Percentiles rank a stretch among this genome's conserved stretches.
Conservation (phyloP, 2,888 invertebrate species). For the Conchocele bisecta region DNA sequence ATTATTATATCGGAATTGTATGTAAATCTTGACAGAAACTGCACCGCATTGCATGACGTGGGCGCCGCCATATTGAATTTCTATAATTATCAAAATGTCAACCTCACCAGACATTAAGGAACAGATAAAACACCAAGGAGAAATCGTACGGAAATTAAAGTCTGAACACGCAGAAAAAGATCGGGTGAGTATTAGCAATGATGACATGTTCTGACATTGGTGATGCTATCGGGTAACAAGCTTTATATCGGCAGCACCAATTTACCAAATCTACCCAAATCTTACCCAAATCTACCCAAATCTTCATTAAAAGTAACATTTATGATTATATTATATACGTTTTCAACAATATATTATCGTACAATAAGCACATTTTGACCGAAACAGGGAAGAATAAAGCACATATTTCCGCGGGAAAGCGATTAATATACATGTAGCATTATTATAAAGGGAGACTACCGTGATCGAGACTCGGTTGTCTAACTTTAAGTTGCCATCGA, state of each 20-base stretch:
- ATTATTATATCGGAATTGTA: too few relatives aligned
- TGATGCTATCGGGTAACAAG: not conserved
- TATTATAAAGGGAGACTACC: too few relatives aligned
- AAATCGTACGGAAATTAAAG: conserved; percentile 72
- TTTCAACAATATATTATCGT: not conserved
- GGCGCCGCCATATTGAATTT: conserved; percentile 33
- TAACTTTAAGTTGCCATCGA: too few relatives aligned
- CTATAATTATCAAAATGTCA: conserved; percentile 17
- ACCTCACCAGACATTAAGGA: conserved; percentile 59
- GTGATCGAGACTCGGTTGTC: too few relatives aligned
- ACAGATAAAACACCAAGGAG: conserved; percentile 73
- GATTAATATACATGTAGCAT: too few relatives aligned
- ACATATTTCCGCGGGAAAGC: too few relatives aligned
- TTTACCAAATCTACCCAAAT: too few relatives aligned
- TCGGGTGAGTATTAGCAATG: conserved; percentile 55
- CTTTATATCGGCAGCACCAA: not conserved
- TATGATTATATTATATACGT: not conserved
- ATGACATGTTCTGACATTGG: not conserved
- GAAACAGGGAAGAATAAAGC: too few relatives aligned
- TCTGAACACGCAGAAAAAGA: conserved; percentile 72
- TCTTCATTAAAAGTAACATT: too few relatives aligned
- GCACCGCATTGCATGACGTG: conserved; percentile 1
- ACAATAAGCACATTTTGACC: too few relatives aligned
- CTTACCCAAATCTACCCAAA: too few relatives aligned
- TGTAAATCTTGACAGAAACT: too few relatives aligned